Base-by-base conservation (phyloP, 2,888 invertebrate species). In the Cheilosia impressa region DNA sequence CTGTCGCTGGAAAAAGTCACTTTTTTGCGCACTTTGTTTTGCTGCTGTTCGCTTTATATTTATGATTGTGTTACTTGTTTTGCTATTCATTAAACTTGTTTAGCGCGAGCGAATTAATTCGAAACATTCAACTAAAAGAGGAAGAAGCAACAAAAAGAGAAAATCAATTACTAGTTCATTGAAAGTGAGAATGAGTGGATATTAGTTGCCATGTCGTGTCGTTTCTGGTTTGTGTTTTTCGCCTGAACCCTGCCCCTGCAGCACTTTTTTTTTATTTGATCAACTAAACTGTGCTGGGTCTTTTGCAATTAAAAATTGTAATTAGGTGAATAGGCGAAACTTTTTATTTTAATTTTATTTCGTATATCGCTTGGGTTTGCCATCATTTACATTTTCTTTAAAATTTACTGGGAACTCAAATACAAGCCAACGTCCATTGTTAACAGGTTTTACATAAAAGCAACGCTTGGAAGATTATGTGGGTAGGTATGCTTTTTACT, bases 101-200 rank as follows among this genome's bases (percentile, higher is more conserved):
- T 55, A 71, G 69, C 53, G 63, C 84, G 66, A 71, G 63, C 84
- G 66, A 66, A 80, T 84, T 84, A 84, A 84, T 80, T 84, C 79
- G 52, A 52, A 27, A 62, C 63, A 73, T 63, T 79, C 50, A 75
- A 60, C 69, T 75, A 55, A 24, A 62, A 79, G 65, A 63, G 65
- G 50, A 52, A 76, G 27, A 53, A 60, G 52, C 31, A 50, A 66
- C 15, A 72, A 55, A 50, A 43, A 27, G 73, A 66, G 58, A 80
- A 47, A 47, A 69, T 79, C 75, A 76, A 75, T 63, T 76, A 84
- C 80, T 80, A 80, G 80, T 80, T 58, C 41, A 76, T 71, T 80
- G 80, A 84, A 84, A 84, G 84, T 84, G 84, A 84, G 84, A 84
- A 84, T 66, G 80, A 60, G 45, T 71, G 60, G 69, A 55, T 47